A percentile compares a stretch with the other conserved stretches of the same genome.
These are phyloP conservation scores for Taxidea taxus DNA, from an alignment of 2,113 vertebrate genomes.

Conservation along the genomic window DNA sequence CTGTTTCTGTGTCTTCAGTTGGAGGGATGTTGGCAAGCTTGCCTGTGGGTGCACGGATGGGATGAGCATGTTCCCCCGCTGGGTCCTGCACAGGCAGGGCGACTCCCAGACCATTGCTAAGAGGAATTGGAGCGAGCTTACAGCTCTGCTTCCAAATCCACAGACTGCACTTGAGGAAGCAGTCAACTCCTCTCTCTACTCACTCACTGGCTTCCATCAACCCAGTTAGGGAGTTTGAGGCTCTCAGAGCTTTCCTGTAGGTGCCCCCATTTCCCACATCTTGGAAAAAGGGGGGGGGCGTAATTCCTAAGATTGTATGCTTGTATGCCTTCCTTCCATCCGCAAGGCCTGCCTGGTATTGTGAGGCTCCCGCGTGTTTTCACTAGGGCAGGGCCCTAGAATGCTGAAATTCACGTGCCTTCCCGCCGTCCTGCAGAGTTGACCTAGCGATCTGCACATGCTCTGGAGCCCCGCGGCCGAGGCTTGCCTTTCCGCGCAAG, in stretches of 20 bases:
- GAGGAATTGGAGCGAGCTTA: neutral
- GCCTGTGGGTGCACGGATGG: neutral
- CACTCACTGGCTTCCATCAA: neutral
- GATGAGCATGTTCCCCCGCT: neutral
- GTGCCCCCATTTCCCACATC: neutral
- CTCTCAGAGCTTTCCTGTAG: neutral
- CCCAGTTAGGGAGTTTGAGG: neutral
- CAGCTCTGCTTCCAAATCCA: neutral
- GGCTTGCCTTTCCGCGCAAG: neutral
- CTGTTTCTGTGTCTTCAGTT: neutral
- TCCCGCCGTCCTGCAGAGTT: accelerated
- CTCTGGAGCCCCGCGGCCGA: accelerated
- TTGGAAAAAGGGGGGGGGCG: no score
- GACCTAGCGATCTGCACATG: accelerated
- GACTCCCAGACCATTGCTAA: no score
- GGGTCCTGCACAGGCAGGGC: neutral
- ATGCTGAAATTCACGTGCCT: neutral
- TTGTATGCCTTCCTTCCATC: neutral
- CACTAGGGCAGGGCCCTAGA: no score
- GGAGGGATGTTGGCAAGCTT: neutral
- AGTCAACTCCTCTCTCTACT: neutral
- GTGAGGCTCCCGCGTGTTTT: neutral
- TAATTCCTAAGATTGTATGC: neutral
- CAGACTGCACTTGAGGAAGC: neutral
- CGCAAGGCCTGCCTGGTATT: neutral